phyloP scores from a whole-genome alignment of 2,888 invertebrate genomes.

The Meta bourneti region DNA sequence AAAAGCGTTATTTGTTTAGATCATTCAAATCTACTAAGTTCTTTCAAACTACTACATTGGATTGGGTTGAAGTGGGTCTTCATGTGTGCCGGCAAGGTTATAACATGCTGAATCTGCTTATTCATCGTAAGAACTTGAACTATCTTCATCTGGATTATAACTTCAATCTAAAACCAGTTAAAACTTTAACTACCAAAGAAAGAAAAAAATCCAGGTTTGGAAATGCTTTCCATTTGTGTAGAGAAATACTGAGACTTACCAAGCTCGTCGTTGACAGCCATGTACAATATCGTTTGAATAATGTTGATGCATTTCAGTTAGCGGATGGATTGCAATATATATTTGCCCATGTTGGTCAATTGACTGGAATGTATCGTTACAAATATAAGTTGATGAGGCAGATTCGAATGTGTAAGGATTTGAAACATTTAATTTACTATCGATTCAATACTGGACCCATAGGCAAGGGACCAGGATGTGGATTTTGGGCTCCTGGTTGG shows the following conservation, averaged over 20 bases:
- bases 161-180: constrained; percentile 99
- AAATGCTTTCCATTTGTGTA: constrained; percentile 99
- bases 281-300: constrained; percentile 99
- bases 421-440: constrained; percentile 99
- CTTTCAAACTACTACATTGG: constrained; percentile 99
- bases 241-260: constrained; percentile 98
- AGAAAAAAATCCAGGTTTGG: constrained; percentile 98
- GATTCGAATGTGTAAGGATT: constrained; percentile 99
- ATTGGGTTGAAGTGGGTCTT: constrained; percentile 99
- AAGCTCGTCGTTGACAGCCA: constrained; percentile 99
- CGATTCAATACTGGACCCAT: constrained; percentile 99
- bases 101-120: constrained; percentile 99
- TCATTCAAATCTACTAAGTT: constrained; percentile 99
- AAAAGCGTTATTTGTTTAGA: constrained; percentile 97
- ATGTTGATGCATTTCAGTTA: constrained; percentile 99
- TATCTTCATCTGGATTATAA: constrained; percentile 99
- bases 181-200: constrained; percentile 99
- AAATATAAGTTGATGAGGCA: constrained; percentile 99
- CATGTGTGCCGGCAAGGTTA: constrained; percentile 99
- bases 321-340: constrained; percentile 99
- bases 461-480: constrained; percentile 98
- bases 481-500: constrained; percentile 99
- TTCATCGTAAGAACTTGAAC: constrained; percentile 99
- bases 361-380: constrained; percentile 99
- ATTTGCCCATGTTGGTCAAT: constrained; percentile 99